Base-by-base conservation (phyloP, 2,888 invertebrate species). In the Himalopsyche japonica region DNA sequence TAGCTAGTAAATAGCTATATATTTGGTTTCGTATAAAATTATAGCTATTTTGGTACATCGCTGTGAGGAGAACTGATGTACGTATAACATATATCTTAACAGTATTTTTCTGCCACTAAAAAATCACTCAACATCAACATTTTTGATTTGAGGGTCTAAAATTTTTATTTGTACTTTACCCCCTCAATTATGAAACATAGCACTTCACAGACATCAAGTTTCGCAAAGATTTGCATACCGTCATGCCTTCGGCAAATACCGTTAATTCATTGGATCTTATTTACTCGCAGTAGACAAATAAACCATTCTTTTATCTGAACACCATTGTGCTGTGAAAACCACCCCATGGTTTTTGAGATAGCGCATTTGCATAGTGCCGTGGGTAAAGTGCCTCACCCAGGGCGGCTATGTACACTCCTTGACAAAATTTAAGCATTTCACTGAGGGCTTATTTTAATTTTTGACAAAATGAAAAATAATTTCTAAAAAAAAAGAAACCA, bases 261-360 rank as follows among this genome's bases (percentile, higher is more conserved):
- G 80, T 82, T 85, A 85, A 85, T 85, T 82, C 76, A 82, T 85
- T 82, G 79, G 76, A 76, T 79, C 57, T 57, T 80, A 80, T 85
- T 85, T 84, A 79, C 82, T 49, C 30, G 37, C 24, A 48, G 37
- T 84, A 84, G 84, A 84, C 84, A 84, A 84, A 84, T 79, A 81
- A 20, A 30, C 49, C 34, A 79, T 76, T 81, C 84, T 80, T 80
- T 80, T 79, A 30, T 80, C 49, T 57, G 49, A 48, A 32, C 49
- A 57, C 57, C 57, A 57, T 57, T 57, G 20, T 57, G 20, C n/a
- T 15, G 57, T 24, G 57, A 57, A 57, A 57, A 57, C 57, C 57
- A 57, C 57, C 57, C 57, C 57, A 57, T 57, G 57, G 57, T 57
- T 57, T 57, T 57, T 57, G 77, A 80, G 57, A 80, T 30, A 30